Conservation (phyloP, 2,888 invertebrate species). For the Eristalinus aeneus region DNA sequence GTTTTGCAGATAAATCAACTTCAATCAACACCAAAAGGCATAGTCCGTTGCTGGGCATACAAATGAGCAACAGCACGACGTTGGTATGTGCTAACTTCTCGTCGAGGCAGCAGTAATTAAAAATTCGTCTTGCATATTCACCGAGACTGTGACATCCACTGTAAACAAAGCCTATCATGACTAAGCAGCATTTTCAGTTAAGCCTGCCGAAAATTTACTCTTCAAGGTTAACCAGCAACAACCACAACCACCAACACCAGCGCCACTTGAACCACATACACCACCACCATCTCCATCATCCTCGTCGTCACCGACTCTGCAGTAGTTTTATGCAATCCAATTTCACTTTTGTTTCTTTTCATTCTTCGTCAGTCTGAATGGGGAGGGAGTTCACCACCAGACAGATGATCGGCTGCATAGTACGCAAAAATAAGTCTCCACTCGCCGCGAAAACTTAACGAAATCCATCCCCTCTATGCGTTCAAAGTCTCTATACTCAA, state of each 20-base stretch:
- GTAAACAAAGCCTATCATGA: neutral
- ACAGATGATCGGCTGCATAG: slow-evolving; percentile 50
- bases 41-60: slow-evolving; percentile 30
- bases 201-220: slow-evolving; percentile 50
- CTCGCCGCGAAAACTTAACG: slow-evolving; percentile 44
- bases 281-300: neutral
- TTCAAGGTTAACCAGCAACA: slow-evolving; percentile 57
- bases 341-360: slow-evolving; percentile 14
- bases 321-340: slow-evolving; percentile 42
- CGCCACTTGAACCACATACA: neutral
- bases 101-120: slow-evolving; percentile 26
- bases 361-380: neutral
- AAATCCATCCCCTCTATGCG: slow-evolving; percentile 19
- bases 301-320: neutral
- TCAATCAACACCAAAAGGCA: neutral
- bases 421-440: slow-evolving; percentile 62
- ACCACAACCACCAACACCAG: neutral
- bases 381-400: neutral
- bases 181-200: neutral
- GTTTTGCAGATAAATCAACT: slow-evolving; percentile 45
- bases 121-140: slow-evolving; percentile 48
- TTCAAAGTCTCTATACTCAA: neutral
- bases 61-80: slow-evolving; percentile 23
- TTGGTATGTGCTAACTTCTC: neutral
- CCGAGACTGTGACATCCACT: neutral